Conservation (phyloP, 2,888 invertebrate genomes). For the Acanthopleura granulata region DNA sequence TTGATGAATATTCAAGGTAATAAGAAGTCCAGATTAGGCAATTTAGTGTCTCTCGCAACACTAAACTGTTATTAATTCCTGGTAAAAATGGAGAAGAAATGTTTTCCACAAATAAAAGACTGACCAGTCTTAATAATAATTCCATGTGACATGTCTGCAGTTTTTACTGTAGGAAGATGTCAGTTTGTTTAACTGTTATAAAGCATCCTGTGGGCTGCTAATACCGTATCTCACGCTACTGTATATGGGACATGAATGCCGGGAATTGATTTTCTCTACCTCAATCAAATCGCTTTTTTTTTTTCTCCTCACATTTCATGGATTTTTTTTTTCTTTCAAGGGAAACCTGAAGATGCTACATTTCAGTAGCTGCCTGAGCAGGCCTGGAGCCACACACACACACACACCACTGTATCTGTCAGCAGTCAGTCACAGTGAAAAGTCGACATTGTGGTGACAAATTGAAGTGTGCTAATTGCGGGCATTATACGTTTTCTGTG, state of each 20-base stretch:
- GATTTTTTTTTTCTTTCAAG: too few species aligned
- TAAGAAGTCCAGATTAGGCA: too few species aligned
- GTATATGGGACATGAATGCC: background rate
- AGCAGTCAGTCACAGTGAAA: background rate
- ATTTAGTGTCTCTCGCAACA: too few species aligned
- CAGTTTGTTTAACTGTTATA: background rate
- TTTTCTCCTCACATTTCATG: background rate
- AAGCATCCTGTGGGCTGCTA: background rate
- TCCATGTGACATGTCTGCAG: background rate
- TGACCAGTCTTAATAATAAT: conserved; percentile 1
- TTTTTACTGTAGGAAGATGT: background rate
- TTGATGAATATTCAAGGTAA: too few species aligned
- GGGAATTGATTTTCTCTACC: background rate
- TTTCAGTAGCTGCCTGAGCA: too few species aligned
- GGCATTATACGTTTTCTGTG: conserved; percentile 14
- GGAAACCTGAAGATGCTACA: background rate
- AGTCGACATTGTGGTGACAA: conserved; percentile 5
- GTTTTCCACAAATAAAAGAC: background rate
- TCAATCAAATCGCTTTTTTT: conserved; percentile 3
- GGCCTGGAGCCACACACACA: background rate
- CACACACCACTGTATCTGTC: background rate
- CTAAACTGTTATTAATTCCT: too few species aligned
- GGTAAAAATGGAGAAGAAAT: background rate
- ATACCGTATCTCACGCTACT: background rate
- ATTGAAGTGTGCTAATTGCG: conserved; percentile 14